Evolutionary conservation across 2,113 vertebrate genomes (phyloP), one percentile per base, ranked within the genome.

Genomic region (Sprattus sprattus): DNA sequence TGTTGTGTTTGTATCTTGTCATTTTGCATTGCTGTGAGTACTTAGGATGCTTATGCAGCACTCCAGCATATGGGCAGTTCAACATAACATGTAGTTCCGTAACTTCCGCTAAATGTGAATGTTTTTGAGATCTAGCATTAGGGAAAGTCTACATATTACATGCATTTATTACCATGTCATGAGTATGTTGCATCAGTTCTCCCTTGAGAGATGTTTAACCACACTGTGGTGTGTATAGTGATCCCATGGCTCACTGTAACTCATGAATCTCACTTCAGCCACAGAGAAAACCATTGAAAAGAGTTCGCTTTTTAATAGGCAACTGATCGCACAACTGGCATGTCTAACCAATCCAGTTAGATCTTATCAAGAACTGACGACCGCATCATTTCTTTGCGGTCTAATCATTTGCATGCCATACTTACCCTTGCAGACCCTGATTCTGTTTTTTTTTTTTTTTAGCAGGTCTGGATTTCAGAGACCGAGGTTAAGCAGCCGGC

Each of bases 261-360:
- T 39, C 11, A 32, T 78, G 71, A 78, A 32, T 78, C 71, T 78
- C 71, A 39, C 13, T 39, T 32, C 71, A 78, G 32, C 9, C 71
- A 78, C 25, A 16, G 28, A 78, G 28, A 78, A 78, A 78, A 78
- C 71, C 28, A 78, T 78, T 78, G 44, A 78, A 78, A 78, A 78
- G 15, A 78, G 71, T 13, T 16, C 15, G 25, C 28, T 16, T 78
- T 78, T 78, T 78, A 78, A 39, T 78, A 32, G 71, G 25, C 71
- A 78, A 28, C 71, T 78, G 71, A 78, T 78, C 25, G 15, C 71
- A 32, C 5, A 78, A 78, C 28, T 39, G 32, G 28, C 71, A 78
- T 39, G 32, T 78, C 25, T 78, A 78, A 15, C 71, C 71, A 39
- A 78, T 78, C 71, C 71, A 78, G 71, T 78, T 78, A 78, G 71